These are phyloP conservation scores for Hedya salicella DNA, from an alignment of 2,888 invertebrate genomes.

Conservation along the genomic window DNA sequence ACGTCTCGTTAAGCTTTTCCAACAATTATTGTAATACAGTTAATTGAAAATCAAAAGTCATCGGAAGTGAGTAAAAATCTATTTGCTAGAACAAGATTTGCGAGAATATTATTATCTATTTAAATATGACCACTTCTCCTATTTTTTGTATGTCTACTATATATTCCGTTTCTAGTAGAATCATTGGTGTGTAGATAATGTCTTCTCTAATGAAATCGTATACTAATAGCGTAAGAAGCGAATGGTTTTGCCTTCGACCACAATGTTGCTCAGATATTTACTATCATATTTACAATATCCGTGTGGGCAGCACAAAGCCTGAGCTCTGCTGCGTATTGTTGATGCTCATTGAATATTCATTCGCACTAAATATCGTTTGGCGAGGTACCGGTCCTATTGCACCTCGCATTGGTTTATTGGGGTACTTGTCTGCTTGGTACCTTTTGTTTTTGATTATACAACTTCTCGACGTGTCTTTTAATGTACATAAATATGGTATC, in stretches of 20 bases:
- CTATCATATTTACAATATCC: slow-evolving; percentile 12
- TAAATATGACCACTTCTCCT: too few species aligned
- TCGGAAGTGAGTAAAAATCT: too few species aligned
- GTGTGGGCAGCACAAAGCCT: slow-evolving; percentile 70
- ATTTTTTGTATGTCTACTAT: too few species aligned
- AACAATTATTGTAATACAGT: too few species aligned
- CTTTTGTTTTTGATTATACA: background rate
- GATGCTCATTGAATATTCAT: slow-evolving; percentile 70
- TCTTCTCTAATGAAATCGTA: background rate
- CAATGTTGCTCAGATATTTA: slow-evolving; percentile 19
- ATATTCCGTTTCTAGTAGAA: too few species aligned
- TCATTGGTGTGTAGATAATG: too few species aligned
- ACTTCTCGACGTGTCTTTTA: background rate
- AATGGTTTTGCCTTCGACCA: slow-evolving; percentile 7
- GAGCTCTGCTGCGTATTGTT: slow-evolving; percentile 55
- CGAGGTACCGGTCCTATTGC: slow-evolving; percentile 1
- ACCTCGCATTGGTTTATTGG: slow-evolving; percentile 5
- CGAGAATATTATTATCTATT: too few species aligned
- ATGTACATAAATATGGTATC: too few species aligned
- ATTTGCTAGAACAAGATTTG: too few species aligned
- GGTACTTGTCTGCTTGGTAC: background rate
- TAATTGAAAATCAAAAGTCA: too few species aligned
- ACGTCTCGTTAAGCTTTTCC: too few species aligned
- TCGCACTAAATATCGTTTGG: slow-evolving; percentile 45
- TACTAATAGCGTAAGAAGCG: background rate